These are phyloP conservation scores for Astyanax mexicanus DNA, from an alignment of 2,797 vertebrate genomes.

Conservation along the genomic window DNA sequence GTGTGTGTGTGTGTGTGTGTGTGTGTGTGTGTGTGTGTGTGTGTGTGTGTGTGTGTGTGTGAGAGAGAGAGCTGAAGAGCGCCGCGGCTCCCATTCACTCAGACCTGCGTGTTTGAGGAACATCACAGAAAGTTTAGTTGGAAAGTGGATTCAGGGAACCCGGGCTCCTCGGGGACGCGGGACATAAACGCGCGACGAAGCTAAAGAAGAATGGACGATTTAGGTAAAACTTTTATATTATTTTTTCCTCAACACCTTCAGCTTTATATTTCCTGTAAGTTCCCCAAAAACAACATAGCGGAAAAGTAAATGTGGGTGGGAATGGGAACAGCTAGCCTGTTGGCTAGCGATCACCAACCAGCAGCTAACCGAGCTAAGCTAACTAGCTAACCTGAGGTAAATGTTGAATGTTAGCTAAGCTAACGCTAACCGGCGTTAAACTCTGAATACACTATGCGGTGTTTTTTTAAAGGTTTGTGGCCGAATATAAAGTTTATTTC, in stretches of 20 bases:
- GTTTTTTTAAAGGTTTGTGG: too few species aligned
- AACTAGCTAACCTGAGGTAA: background rate
- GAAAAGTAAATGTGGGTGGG: slow-evolving; percentile 59
- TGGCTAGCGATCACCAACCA: too few species aligned
- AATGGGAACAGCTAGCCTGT: slow-evolving; percentile 53
- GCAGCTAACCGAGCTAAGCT: slow-evolving; percentile 4
- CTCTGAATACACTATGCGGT: too few species aligned
- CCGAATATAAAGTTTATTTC: too few species aligned
- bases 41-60: background rate
- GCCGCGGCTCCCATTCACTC: slow-evolving; percentile 10
- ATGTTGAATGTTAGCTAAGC: too few species aligned
- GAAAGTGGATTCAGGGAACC: slow-evolving; percentile 25
- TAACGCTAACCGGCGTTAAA: too few species aligned
- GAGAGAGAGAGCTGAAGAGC: slow-evolving; percentile 32
- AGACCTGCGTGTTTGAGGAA: slow-evolving; percentile 37
- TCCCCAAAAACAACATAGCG: slow-evolving; percentile 43
- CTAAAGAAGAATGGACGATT: slow-evolving; percentile 74
- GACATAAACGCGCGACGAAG: background rate
- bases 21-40: background rate
- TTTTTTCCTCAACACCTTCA: background rate
- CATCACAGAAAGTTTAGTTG: slow-evolving; percentile 9
- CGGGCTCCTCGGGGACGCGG: slow-evolving; percentile 2
- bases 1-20: background rate
- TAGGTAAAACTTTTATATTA: slow-evolving; percentile 73
- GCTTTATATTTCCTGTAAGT: background rate